phyloP scores from a whole-genome alignment of 2,888 invertebrate genomes.

The Alcis repandata region DNA sequence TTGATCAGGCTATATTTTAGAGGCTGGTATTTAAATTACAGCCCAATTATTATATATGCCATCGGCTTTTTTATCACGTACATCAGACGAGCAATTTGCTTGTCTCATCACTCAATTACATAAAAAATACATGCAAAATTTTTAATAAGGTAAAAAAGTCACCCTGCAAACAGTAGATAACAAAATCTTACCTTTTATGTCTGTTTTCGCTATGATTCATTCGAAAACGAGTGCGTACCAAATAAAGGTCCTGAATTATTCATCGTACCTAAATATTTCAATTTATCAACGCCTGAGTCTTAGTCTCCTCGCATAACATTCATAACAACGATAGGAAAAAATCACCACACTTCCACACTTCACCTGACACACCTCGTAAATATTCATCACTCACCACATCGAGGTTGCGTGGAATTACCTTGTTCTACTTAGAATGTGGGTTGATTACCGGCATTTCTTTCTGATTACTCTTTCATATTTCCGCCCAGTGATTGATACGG shows the following conservation, averaged over 20 bases:
- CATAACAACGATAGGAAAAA: slow-evolving; percentile 1
- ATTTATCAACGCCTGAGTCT: neutral
- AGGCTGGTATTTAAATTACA: too few relatives aligned
- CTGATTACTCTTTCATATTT: neutral
- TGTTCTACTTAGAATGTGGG: neutral
- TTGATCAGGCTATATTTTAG: too few relatives aligned
- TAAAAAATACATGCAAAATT: too few relatives aligned
- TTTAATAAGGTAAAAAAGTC: too few relatives aligned
- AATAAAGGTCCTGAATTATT: slow-evolving; percentile 3
- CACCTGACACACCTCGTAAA: too few relatives aligned
- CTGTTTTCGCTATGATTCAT: neutral
- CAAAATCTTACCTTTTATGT: neutral
- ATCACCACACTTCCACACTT: slow-evolving; percentile 16
- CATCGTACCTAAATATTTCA: slow-evolving; percentile 1
- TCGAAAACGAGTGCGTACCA: neutral
- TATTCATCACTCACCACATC: slow-evolving; percentile 31
- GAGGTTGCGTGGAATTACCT: slow-evolving; percentile 4
- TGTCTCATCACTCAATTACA: too few relatives aligned
- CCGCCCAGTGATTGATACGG: neutral
- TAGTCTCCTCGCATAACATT: slow-evolving; percentile 7
- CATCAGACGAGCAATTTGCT: too few relatives aligned
- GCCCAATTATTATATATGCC: too few relatives aligned
- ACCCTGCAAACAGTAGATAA: neutral
- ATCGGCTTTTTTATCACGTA: too few relatives aligned
- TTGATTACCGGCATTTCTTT: slow-evolving; percentile 39